Percentiles rank a stretch among this genome's conserved stretches.
These are phyloP conservation scores for Callyntrura guangdongensis DNA, from an alignment of 2,888 invertebrate species.

Conservation along the genomic window DNA sequence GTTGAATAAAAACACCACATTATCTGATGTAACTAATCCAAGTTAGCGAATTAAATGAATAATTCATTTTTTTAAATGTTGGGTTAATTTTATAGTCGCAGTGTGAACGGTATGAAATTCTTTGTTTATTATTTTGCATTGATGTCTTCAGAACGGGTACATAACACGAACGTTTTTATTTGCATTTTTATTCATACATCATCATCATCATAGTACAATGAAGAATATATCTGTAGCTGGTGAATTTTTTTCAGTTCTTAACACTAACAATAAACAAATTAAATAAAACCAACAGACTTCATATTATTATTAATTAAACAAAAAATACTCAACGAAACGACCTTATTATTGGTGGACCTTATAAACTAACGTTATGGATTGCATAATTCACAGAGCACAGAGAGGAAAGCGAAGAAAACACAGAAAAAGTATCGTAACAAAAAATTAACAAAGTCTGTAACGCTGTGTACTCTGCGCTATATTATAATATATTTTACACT, in stretches of 20 bases:
- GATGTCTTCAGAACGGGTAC: not conserved
- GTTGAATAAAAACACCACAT: too few species aligned
- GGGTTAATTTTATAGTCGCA: too few species aligned
- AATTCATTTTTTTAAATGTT: too few species aligned
- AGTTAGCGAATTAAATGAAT: too few species aligned
- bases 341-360: not conserved
- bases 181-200: not conserved
- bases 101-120: not conserved
- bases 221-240: not conserved
- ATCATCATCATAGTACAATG: not conserved
- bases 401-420: not conserved
- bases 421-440: not conserved
- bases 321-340: slow-evolving; percentile 32
- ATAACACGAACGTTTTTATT: not conserved
- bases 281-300: slow-evolving; percentile 34
- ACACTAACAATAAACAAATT: not conserved
- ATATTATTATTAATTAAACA: slow-evolving; percentile 9
- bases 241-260: not conserved
- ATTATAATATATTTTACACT: too few species aligned
- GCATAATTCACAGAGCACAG: not conserved
- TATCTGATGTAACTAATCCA: too few species aligned
- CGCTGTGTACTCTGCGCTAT: too few species aligned
- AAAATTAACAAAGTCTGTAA: not conserved
- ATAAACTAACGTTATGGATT: not conserved
- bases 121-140: too few species aligned